Conservation (phyloP, 2,888 invertebrate genomes). For the Lepidochrysops patricia region DNA sequence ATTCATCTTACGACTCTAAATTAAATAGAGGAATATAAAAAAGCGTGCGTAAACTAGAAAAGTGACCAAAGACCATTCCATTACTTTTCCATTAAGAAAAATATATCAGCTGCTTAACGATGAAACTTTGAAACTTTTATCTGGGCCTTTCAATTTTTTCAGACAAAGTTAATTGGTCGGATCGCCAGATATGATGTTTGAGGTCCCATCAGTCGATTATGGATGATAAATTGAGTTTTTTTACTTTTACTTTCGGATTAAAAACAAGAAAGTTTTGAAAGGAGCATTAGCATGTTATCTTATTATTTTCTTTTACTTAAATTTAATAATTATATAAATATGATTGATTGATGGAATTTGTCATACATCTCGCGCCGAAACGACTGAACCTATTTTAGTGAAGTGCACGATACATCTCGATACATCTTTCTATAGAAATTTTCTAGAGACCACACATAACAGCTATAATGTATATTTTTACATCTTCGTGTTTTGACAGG, state of each 20-base stretch:
- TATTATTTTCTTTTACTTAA: background rate
- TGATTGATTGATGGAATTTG: no score
- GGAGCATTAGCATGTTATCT: background rate
- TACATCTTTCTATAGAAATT: no score
- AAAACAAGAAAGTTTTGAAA: background rate
- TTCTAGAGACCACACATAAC: no score
- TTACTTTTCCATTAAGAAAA: constrained; percentile 1
- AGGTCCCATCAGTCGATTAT: background rate
- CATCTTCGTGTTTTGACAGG: no score
- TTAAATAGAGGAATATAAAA: no score
- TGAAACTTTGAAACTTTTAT: constrained; percentile 5
- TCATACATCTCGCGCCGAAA: no score
- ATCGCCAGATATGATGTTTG: background rate
- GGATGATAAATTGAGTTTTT: constrained; percentile 6
- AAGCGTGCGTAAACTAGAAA: no score
- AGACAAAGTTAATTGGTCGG: constrained; percentile 5
- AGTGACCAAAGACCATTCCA: background rate
- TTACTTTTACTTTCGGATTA: background rate
- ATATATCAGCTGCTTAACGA: constrained; percentile 2
- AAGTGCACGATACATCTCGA: no score
- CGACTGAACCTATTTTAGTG: no score
- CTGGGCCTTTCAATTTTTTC: background rate
- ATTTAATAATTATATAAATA: background rate
- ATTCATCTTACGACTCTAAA: no score
- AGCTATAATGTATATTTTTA: no score